Evolutionary conservation across 2,888 invertebrate species (phyloP).

Genomic region (Calephelis perditalis): DNA sequence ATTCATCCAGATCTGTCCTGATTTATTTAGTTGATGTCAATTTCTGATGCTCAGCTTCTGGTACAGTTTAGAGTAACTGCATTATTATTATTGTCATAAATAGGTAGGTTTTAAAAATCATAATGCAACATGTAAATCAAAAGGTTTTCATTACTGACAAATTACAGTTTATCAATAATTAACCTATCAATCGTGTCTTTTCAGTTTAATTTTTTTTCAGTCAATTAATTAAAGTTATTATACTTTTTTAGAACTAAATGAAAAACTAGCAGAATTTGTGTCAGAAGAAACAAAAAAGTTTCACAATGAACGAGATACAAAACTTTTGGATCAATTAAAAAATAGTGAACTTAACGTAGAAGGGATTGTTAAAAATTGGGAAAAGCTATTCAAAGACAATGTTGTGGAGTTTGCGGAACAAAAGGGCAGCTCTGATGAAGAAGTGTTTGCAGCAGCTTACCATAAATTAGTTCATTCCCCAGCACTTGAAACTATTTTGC

Average conservation of each 20-base stretch:
- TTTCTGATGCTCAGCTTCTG: too few species aligned
- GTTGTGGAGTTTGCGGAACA: slow-evolving; percentile 90
- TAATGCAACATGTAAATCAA: too few species aligned
- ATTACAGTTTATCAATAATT: too few species aligned
- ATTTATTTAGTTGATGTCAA: too few species aligned
- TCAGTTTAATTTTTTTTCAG: too few species aligned
- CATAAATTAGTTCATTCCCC: slow-evolving; percentile 90
- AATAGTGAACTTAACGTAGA: slow-evolving; percentile 84
- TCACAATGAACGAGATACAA: slow-evolving; percentile 81
- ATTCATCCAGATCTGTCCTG: too few species aligned
- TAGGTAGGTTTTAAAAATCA: too few species aligned
- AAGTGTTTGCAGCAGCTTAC: slow-evolving; percentile 91
- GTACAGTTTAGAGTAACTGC: too few species aligned
- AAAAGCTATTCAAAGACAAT: slow-evolving; percentile 88
- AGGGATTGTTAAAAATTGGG: slow-evolving; percentile 87
- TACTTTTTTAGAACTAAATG: slow-evolving; percentile 74
- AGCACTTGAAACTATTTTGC: slow-evolving; percentile 91
- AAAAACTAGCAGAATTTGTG: slow-evolving; percentile 81
- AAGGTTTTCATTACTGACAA: too few species aligned
- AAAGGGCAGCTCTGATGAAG: slow-evolving; percentile 88
- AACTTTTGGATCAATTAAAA: slow-evolving; percentile 78
- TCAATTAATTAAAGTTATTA: slow-evolving; percentile 2
- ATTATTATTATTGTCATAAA: too few species aligned
- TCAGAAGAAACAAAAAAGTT: slow-evolving; percentile 81
- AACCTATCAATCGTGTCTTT: too few species aligned